A percentile compares a stretch with the other conserved stretches of the same genome.
These are phyloP conservation scores for Lingula anatina DNA, from an alignment of 2,888 invertebrate genomes.

Conservation along the genomic window DNA sequence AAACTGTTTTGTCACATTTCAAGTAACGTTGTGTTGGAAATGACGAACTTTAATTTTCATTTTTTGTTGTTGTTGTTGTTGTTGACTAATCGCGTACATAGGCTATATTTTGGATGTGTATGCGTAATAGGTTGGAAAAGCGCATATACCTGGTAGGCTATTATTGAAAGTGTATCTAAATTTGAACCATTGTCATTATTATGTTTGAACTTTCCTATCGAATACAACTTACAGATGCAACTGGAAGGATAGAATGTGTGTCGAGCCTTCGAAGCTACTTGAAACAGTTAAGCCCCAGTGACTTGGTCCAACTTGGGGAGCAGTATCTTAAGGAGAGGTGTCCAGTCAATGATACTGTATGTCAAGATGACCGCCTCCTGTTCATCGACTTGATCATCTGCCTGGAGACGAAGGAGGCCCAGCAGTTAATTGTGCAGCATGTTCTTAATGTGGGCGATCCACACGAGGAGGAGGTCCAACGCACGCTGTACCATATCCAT, in stretches of 20 bases:
- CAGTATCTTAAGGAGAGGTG: constrained; percentile 13
- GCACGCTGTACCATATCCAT: constrained; percentile 12
- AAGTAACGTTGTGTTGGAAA: too few relatives aligned
- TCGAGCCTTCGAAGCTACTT: constrained; percentile 14
- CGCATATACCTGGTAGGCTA: constrained; percentile 19
- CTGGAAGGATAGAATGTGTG: constrained; percentile 20
- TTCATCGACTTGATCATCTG: constrained; percentile 20
- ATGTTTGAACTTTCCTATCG: too few relatives aligned
- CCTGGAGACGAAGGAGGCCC: constrained; percentile 17
- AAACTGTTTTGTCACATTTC: too few relatives aligned
- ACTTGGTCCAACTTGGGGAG: constrained; percentile 12
- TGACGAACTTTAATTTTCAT: too few relatives aligned
- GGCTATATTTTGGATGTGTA: too few relatives aligned
- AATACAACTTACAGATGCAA: constrained; percentile 17
- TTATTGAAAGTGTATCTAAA: too few relatives aligned
- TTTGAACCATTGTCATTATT: too few relatives aligned
- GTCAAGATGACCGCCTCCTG: constrained; percentile 17
- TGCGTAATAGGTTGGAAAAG: constrained; percentile 11
- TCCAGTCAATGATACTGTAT: constrained; percentile 11
- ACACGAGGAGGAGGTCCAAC: constrained; percentile 9
- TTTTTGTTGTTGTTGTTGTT: too few relatives aligned
- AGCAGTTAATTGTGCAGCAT: constrained; percentile 14
- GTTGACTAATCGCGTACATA: too few relatives aligned
- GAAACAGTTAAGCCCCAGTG: constrained; percentile 11
- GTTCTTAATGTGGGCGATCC: constrained; percentile 10